Conservation (phyloP, 2,888 invertebrate species). For the Himalopsyche tibetana region DNA sequence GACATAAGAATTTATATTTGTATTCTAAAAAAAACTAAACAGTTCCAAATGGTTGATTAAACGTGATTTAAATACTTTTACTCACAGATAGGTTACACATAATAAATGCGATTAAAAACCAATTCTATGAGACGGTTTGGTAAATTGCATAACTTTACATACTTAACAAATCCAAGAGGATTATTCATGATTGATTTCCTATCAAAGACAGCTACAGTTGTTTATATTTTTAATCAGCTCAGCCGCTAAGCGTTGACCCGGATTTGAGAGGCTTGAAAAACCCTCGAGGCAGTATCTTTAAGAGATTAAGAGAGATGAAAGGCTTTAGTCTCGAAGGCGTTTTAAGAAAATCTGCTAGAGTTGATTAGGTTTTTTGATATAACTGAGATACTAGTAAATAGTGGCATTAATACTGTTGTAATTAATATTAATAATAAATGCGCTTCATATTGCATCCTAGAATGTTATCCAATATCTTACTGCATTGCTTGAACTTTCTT, state of each 20-base stretch:
- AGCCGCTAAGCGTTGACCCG: not conserved
- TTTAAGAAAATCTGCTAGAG: not conserved
- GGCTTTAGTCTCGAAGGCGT: not conserved
- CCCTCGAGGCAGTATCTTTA: not conserved
- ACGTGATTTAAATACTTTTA: too few relatives aligned
- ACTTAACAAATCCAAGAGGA: not conserved
- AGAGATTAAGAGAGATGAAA: not conserved
- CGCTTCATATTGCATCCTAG: not conserved
- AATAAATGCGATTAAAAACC: not conserved
- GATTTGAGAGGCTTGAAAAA: not conserved
- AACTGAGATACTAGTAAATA: not conserved
- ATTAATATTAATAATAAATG: too few relatives aligned
- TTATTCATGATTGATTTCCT: not conserved
- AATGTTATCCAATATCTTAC: not conserved
- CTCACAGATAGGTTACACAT: too few relatives aligned
- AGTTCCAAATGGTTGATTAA: too few relatives aligned
- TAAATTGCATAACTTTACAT: not conserved
- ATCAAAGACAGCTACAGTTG: not conserved
- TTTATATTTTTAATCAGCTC: constrained; percentile 4
- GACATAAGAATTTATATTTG: too few relatives aligned
- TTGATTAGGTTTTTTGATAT: not conserved
- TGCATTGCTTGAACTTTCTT: not conserved
- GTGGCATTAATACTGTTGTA: too few relatives aligned
- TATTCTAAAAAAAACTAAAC: too few relatives aligned
- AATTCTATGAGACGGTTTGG: not conserved